Conservation (phyloP, 2,888 invertebrate genomes). For the Doris montereyensis region DNA sequence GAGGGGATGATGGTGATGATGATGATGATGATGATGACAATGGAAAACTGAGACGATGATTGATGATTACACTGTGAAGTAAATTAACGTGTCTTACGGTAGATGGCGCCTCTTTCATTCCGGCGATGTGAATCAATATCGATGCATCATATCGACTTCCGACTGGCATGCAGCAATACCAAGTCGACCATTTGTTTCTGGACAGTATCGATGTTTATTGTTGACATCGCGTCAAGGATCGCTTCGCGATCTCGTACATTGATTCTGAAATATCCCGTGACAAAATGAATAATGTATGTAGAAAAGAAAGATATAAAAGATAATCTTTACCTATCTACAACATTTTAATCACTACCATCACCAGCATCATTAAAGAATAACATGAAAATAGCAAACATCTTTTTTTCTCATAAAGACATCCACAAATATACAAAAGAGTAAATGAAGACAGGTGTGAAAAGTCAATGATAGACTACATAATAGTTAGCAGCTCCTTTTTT, state of each 20-base stretch:
- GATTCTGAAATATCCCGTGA: too few species aligned
- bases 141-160: slow-evolving; percentile 42
- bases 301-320: not conserved
- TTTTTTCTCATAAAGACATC: too few species aligned
- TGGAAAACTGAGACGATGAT: not conserved
- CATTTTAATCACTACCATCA: not conserved
- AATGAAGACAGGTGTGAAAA: too few species aligned
- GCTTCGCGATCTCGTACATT: slow-evolving; percentile 42
- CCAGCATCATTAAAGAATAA: too few species aligned
- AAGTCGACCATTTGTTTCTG: slow-evolving; percentile 47
- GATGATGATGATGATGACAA: slow-evolving; percentile 16
- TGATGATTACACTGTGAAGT: not conserved
- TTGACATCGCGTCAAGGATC: slow-evolving; percentile 54
- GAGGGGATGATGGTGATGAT: not conserved
- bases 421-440: too few species aligned
- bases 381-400: too few species aligned
- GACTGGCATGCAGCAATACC: slow-evolving; percentile 44
- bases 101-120: slow-evolving; percentile 48
- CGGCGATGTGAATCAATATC: slow-evolving; percentile 52
- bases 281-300: not conserved
- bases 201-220: slow-evolving; percentile 43
- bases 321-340: not conserved
- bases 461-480: too few species aligned
- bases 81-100: too few species aligned
- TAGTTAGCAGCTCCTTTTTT: too few species aligned